Conservation (phyloP, 2,888 invertebrate species). For the Drosophila lutescens region DNA sequence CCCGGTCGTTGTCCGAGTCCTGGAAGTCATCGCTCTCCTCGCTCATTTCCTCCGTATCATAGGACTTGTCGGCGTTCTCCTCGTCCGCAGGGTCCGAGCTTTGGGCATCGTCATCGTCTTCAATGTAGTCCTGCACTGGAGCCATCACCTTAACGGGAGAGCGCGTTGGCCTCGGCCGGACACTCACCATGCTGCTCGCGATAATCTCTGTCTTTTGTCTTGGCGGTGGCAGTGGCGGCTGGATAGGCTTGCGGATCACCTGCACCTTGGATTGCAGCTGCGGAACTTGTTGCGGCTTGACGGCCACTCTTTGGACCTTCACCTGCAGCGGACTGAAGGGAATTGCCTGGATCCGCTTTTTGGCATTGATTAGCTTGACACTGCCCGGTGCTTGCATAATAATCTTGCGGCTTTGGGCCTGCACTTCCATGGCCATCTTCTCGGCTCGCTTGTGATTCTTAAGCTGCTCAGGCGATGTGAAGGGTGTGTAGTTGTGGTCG, state of each 20-base stretch:
- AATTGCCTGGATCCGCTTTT: slow-evolving; percentile 60
- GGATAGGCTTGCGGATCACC: slow-evolving; percentile 21
- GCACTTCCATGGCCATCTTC: slow-evolving; percentile 68
- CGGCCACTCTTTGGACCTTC: slow-evolving; percentile 16
- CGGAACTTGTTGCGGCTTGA: slow-evolving; percentile 11
- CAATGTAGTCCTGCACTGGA: slow-evolving; percentile 43
- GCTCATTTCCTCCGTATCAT: slow-evolving; percentile 80
- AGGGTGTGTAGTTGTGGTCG: slow-evolving; percentile 92
- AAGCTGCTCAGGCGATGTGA: slow-evolving; percentile 87
- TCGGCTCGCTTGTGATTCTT: slow-evolving; percentile 71
- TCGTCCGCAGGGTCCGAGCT: slow-evolving; percentile 65
- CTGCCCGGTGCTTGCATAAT: slow-evolving; percentile 56
- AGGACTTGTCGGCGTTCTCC: slow-evolving; percentile 52
- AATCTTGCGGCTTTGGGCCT: slow-evolving; percentile 69
- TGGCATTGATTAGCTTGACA: slow-evolving; percentile 62
- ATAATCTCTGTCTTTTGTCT: slow-evolving; percentile 22
- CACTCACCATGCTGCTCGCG: not conserved
- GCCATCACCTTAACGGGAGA: slow-evolving; percentile 40
- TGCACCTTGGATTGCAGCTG: slow-evolving; percentile 20
- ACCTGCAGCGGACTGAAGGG: slow-evolving; percentile 39
- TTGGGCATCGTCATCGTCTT: slow-evolving; percentile 64
- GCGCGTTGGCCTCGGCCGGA: slow-evolving; percentile 40
- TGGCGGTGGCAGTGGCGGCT: slow-evolving; percentile 23
- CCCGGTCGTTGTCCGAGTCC: slow-evolving; percentile 85
- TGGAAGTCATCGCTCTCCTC: slow-evolving; percentile 85